These are phyloP conservation scores for Pelodiscus sinensis DNA, from an alignment of 2,113 vertebrate species.

Conservation along the genomic window DNA sequence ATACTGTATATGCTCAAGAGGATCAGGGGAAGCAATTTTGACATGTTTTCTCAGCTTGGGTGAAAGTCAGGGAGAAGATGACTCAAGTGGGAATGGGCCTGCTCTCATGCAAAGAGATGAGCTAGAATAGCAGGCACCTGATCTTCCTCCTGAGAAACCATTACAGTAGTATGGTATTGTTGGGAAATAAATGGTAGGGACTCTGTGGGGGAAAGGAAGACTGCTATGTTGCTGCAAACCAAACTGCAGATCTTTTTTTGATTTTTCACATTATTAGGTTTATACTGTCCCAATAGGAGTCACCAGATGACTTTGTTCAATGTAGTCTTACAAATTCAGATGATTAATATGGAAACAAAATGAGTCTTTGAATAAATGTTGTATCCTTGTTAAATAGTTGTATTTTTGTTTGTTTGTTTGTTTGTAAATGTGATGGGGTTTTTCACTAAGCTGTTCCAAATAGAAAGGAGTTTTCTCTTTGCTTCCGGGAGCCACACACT, in stretches of 20 bases:
- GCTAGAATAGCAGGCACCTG: background rate
- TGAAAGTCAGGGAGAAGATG: background rate
- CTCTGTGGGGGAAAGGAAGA: background rate
- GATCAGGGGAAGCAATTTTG: accelerated
- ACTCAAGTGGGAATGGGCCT: background rate
- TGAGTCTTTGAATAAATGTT: background rate
- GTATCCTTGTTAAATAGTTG: background rate
- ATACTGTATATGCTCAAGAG: background rate
- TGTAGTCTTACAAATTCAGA: background rate
- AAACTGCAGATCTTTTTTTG: background rate
- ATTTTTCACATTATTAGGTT: background rate
- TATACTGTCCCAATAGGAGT: background rate
- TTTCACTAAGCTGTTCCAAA: background rate
- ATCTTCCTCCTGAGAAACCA: accelerated
- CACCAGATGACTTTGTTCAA: background rate
- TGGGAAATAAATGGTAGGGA: background rate
- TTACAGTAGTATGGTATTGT: background rate
- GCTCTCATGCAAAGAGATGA: background rate
- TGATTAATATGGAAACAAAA: background rate
- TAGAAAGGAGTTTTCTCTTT: background rate
- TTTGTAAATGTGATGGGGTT: background rate
- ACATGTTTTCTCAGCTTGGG: background rate
- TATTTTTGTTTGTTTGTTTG: accelerated
- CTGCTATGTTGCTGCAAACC: background rate
- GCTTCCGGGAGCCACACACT: background rate